These are phyloP conservation scores for Agrochola circellaris DNA, from an alignment of 2,888 invertebrate species.

Conservation along the genomic window DNA sequence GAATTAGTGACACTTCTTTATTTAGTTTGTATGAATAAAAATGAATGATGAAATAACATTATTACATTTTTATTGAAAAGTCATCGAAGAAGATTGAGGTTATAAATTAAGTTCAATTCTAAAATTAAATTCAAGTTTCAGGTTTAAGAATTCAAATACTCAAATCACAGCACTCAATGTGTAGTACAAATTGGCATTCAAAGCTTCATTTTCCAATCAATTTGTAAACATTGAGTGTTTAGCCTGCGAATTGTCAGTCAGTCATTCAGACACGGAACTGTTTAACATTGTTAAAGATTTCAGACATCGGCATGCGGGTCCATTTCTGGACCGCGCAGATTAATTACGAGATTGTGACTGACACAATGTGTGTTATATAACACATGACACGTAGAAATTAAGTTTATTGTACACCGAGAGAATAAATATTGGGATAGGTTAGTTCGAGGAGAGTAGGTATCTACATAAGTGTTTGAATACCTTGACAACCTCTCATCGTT, in stretches of 20 bases:
- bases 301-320: constrained; percentile 59
- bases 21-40: too few relatives aligned
- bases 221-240: background rate
- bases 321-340: constrained; percentile 75
- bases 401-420: constrained; percentile 65
- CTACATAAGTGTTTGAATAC: background rate
- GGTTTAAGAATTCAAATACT: too few relatives aligned
- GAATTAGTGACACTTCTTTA: too few relatives aligned
- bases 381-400: constrained; percentile 69
- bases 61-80: too few relatives aligned
- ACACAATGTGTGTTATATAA: constrained; percentile 80
- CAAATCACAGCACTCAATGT: too few relatives aligned
- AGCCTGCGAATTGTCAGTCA: background rate
- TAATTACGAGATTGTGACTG: constrained; percentile 83
- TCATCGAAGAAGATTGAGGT: too few relatives aligned
- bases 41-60: too few relatives aligned
- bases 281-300: constrained; percentile 39
- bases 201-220: too few relatives aligned
- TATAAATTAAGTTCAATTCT: too few relatives aligned
- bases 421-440: constrained; percentile 2
- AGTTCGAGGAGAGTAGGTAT: background rate
- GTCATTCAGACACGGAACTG: constrained; percentile 41
- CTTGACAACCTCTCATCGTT: background rate
- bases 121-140: too few relatives aligned
- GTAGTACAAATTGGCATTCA: too few relatives aligned